Conservation (phyloP, 1,140 invertebrate genomes). For the Tetramorium alpestre region DNA sequence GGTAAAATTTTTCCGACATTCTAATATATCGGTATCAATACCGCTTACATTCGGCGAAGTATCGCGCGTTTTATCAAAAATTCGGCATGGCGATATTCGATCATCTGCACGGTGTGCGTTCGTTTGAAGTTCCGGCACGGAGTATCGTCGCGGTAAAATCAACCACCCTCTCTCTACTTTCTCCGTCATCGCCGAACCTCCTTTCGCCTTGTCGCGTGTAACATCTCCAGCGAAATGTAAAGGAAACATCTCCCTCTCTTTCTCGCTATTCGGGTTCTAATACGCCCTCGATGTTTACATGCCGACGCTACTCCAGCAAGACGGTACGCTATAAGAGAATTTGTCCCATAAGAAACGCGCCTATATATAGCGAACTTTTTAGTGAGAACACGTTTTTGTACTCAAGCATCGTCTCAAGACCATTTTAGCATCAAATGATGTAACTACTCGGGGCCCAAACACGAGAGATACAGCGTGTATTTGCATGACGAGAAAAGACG, state of each 20-base stretch:
- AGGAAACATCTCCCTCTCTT: conserved; percentile 9
- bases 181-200: background rate
- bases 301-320: conserved; percentile 5
- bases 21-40: conserved; percentile 33
- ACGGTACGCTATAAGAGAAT: conserved; percentile 53
- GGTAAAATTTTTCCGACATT: conserved; percentile 26
- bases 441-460: conserved; percentile 72
- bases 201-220: conserved; percentile 3
- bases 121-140: conserved; percentile 12
- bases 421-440: conserved; percentile 76
- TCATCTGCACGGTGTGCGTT: background rate
- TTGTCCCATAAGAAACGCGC: conserved; percentile 54
- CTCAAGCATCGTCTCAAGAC: conserved; percentile 73
- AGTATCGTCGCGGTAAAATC: conserved; percentile 53
- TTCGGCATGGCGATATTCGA: background rate
- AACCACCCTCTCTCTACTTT: background rate
- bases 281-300: conserved; percentile 53
- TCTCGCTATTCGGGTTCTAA: conserved; percentile 22
- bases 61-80: conserved; percentile 36
- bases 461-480: conserved; percentile 72
- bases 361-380: conserved; percentile 71
- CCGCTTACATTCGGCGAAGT: background rate
- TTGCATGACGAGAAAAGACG: conserved; percentile 53
- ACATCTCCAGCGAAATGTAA: conserved; percentile 44
- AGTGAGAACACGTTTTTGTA: conserved; percentile 73